Conservation (phyloP, 2,797 vertebrate genomes). For the Amblyraja radiata region DNA sequence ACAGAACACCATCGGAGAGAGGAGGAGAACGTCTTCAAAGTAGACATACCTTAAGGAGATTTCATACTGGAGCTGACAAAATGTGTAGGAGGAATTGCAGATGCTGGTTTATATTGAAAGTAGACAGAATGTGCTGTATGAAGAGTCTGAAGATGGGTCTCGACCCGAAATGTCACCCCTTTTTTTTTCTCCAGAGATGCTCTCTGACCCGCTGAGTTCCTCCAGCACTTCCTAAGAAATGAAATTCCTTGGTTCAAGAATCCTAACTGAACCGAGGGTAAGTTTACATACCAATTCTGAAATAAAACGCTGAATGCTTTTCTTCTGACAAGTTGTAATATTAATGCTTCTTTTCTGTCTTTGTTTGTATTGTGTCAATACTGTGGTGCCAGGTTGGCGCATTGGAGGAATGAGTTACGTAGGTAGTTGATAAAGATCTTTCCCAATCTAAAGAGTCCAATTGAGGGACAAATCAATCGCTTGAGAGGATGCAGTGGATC, state of each 20-base stretch:
- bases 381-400: neutral
- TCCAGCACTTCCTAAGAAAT: neutral
- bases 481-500: neutral
- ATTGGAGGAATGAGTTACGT: neutral
- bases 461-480: neutral
- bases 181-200: no score
- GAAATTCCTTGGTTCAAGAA: neutral
- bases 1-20: no score
- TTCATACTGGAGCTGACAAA: no score
- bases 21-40: no score
- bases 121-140: no score
- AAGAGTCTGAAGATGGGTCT: no score
- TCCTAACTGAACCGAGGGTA: neutral
- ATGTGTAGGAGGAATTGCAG: no score
- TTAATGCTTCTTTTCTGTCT: neutral
- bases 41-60: no score
- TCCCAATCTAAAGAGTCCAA: neutral
- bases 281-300: neutral
- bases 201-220: no score
- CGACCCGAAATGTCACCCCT: no score
- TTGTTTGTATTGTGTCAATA: neutral
- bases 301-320: neutral
- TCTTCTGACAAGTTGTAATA: no score
- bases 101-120: no score
- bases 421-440: neutral